These are phyloP conservation scores for Thunnus thynnus DNA, from an alignment of 2,113 vertebrate species.

Conservation along the genomic window DNA sequence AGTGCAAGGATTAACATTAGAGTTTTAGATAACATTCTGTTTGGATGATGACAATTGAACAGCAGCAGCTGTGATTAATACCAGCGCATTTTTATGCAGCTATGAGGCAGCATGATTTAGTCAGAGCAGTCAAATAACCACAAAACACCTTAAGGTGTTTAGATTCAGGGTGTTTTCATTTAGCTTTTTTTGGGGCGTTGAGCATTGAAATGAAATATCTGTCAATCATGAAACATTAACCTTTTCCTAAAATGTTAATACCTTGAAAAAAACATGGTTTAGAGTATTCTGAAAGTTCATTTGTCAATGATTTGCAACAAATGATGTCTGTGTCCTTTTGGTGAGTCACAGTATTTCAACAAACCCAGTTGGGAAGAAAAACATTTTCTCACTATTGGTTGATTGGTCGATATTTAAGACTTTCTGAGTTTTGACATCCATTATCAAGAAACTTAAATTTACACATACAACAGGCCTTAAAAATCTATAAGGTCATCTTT, in stretches of 20 bases:
- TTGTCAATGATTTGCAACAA: constrained; percentile 73
- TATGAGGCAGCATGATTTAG: neutral
- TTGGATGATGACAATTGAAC: neutral
- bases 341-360: constrained; percentile 63
- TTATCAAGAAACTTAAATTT: too few relatives aligned
- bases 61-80: neutral
- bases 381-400: constrained; percentile 5
- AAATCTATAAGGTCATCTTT: neutral
- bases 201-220: constrained; percentile 53
- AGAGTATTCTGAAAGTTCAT: constrained; percentile 79
- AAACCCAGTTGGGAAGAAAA: constrained; percentile 39
- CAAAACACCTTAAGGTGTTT: constrained; percentile 4
- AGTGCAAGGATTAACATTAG: too few relatives aligned
- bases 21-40: neutral
- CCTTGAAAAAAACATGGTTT: constrained; percentile 55
- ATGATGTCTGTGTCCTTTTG: constrained; percentile 79
- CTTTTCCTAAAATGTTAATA: constrained; percentile 80
- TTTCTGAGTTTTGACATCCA: neutral
- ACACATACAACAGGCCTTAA: neutral
- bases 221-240: constrained; percentile 76
- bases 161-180: constrained; percentile 35
- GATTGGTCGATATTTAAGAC: neutral
- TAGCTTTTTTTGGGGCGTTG: constrained; percentile 15
- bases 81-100: neutral
- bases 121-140: constrained; percentile 5